Percentiles rank a stretch among this genome's conserved stretches.
phyloP scores from a whole-genome alignment of 2,888 invertebrate species.

The Leuctra nigra region DNA sequence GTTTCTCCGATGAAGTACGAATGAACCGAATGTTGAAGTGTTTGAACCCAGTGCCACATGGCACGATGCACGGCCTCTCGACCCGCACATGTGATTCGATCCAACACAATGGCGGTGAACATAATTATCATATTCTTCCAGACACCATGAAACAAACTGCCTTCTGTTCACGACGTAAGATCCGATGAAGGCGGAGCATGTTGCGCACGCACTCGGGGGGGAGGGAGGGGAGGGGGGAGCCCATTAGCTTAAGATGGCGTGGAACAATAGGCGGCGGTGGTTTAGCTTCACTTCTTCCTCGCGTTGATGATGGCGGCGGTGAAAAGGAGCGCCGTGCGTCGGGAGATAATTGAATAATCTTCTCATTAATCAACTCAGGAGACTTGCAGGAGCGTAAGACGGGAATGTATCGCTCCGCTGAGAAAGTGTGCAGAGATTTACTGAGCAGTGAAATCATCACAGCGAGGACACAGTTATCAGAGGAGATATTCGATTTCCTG shows the following conservation, averaged over 20 bases:
- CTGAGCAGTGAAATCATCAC: too few species aligned
- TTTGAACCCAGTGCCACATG: too few species aligned
- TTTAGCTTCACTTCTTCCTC: not conserved
- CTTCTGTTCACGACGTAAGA: not conserved
- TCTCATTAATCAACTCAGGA: slow-evolving; percentile 25
- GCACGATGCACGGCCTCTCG: too few species aligned
- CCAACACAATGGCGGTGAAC: too few species aligned
- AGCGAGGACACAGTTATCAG: too few species aligned
- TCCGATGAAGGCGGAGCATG: not conserved
- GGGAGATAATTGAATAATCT: slow-evolving; percentile 26
- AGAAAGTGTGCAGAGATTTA: too few species aligned
- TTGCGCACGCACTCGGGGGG: not conserved
- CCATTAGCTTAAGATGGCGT: slow-evolving; percentile 17
- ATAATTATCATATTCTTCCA: too few species aligned
- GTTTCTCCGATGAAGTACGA: too few species aligned
- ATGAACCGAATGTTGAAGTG: too few species aligned
- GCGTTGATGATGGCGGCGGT: not conserved
- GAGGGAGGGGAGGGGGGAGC: not conserved
- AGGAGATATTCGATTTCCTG: too few species aligned
- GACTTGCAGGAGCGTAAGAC: too few species aligned
- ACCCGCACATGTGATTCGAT: too few species aligned
- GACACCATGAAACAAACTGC: not conserved
- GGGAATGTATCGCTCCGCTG: slow-evolving; percentile 19
- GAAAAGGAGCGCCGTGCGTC: not conserved
- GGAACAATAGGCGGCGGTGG: slow-evolving; percentile 8